Percentiles rank a stretch among this genome's conserved stretches.
These are phyloP conservation scores for Meghimatium bilineatum DNA, from an alignment of 2,888 invertebrate species.

Conservation along the genomic window DNA sequence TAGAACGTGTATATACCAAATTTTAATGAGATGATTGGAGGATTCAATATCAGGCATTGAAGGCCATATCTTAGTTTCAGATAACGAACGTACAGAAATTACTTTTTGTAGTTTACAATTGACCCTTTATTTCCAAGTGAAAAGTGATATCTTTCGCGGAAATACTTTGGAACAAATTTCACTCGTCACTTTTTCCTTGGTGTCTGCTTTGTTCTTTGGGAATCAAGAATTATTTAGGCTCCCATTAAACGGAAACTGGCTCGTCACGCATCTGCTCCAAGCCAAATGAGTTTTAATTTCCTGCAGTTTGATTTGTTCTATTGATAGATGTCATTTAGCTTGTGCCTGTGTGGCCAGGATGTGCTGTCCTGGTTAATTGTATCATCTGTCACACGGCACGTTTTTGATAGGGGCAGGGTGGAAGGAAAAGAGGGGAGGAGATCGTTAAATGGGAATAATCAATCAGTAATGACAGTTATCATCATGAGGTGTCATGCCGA, in stretches of 20 bases:
- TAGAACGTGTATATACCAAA: too few species aligned
- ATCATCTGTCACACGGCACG: not conserved
- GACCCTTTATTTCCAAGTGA: too few species aligned
- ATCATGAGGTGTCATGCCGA: not conserved
- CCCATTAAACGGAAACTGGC: not conserved
- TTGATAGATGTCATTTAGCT: not conserved
- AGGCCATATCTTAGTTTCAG: too few species aligned
- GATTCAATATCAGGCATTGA: too few species aligned
- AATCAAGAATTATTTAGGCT: not conserved
- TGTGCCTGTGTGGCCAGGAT: not conserved
- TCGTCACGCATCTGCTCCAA: not conserved
- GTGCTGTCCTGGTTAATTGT: not conserved
- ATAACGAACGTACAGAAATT: too few species aligned
- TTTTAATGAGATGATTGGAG: too few species aligned
- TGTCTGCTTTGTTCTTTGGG: not conserved
- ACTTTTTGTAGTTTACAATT: too few species aligned
- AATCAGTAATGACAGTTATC: not conserved
- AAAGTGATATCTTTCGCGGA: too few species aligned
- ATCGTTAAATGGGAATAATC: not conserved
- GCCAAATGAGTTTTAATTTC: conserved; percentile 24
- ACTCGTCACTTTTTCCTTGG: too few species aligned
- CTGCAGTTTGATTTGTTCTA: conserved; percentile 24
- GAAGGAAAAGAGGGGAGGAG: too few species aligned
- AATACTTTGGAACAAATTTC: too few species aligned
- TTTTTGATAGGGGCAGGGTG: too few species aligned